These are phyloP conservation scores for Morpho achilles DNA, from an alignment of 2,888 invertebrate species.

Conservation along the genomic window DNA sequence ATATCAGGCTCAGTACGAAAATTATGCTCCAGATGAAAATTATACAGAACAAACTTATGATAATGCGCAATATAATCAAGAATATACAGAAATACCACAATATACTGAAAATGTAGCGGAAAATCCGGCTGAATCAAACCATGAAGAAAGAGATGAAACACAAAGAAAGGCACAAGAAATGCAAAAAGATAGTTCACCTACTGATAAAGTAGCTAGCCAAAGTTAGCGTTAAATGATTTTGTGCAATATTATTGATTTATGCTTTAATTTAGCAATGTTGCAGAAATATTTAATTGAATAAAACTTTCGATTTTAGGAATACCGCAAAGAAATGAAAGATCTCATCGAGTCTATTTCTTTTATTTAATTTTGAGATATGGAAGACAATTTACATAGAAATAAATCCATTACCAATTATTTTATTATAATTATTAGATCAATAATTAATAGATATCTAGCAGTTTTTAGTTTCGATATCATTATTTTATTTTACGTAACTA, in stretches of 20 bases:
- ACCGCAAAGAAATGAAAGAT: not conserved
- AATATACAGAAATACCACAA: slow-evolving; percentile 36
- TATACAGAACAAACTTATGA: slow-evolving; percentile 54
- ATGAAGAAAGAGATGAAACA: not conserved
- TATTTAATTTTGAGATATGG: not conserved
- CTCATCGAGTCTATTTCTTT: not conserved
- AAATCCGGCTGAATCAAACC: slow-evolving; percentile 25
- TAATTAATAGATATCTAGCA: too few species aligned
- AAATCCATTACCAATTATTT: too few species aligned
- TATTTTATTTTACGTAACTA: too few species aligned
- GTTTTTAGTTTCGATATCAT: too few species aligned
- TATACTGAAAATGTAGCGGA: slow-evolving; percentile 30
- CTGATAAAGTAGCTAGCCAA: slow-evolving; percentile 47
- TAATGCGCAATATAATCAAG: slow-evolving; percentile 42
- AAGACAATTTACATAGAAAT: too few species aligned
- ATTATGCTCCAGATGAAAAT: slow-evolving; percentile 48
- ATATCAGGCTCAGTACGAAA: slow-evolving; percentile 50
- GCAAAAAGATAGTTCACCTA: slow-evolving; percentile 37
- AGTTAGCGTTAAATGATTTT: slow-evolving; percentile 55
- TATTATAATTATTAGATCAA: too few species aligned
- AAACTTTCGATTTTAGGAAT: slow-evolving; percentile 22
- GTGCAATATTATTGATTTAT: slow-evolving; percentile 58
- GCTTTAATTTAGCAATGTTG: slow-evolving; percentile 26
- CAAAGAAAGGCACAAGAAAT: slow-evolving; percentile 2
- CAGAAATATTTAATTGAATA: slow-evolving; percentile 10